Conservation (phyloP, 2,113 vertebrate species). For the Tiliqua scincoides region DNA sequence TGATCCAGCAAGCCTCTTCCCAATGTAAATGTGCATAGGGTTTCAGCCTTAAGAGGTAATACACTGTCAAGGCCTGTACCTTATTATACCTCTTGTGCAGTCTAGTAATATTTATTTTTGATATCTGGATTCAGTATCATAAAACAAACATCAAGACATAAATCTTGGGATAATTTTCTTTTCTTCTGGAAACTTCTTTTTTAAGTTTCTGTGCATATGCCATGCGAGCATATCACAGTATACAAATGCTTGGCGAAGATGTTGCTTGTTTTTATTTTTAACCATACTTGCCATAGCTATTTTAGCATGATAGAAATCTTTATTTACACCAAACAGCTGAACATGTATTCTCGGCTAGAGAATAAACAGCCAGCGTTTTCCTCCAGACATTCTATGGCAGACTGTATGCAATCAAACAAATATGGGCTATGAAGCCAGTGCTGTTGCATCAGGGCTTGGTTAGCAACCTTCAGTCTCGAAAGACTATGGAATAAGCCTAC, state of each 20-base stretch:
- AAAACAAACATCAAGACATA: not conserved
- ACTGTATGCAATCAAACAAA: slow-evolving; percentile 5
- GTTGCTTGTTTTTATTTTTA: slow-evolving; percentile 30
- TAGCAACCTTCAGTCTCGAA: no score
- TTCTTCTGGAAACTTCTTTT: not conserved
- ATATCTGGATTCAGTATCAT: not conserved
- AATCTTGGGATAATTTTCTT: not conserved
- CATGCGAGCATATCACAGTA: not conserved
- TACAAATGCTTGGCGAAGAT: not conserved
- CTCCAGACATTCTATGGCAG: not conserved
- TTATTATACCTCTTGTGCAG: not conserved
- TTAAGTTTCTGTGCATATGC: not conserved
- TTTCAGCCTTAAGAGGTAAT: no score
- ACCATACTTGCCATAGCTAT: not conserved
- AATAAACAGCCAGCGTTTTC: slow-evolving; percentile 1
- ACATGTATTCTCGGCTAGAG: not conserved
- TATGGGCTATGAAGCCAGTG: not conserved
- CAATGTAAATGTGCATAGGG: no score
- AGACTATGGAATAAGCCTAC: no score
- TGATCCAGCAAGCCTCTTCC: no score
- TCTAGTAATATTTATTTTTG: not conserved
- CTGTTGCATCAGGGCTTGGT: no score
- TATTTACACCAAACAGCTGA: not conserved
- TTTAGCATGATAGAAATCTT: not conserved
- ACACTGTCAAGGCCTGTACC: not conserved